Conservation (phyloP, 2,888 invertebrate species). For the Steinernema carpocapsae region DNA sequence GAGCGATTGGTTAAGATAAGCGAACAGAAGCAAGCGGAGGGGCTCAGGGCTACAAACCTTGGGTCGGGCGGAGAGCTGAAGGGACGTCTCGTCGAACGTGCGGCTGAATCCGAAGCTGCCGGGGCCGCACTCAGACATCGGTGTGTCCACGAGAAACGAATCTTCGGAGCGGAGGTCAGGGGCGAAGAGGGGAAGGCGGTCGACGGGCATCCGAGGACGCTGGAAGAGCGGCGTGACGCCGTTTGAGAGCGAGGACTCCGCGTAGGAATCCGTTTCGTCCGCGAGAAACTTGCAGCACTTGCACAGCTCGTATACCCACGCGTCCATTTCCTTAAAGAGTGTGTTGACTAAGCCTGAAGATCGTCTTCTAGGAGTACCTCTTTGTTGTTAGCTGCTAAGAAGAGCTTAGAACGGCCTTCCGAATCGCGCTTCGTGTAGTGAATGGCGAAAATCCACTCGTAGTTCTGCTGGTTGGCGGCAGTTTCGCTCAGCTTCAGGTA, state of each 20-base stretch:
- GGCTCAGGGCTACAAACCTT: not conserved
- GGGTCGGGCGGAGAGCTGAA: not conserved
- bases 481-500: slow-evolving; percentile 22
- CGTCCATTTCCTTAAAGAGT: slow-evolving; percentile 30
- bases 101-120: slow-evolving; percentile 11
- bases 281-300: slow-evolving; percentile 27
- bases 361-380: not conserved
- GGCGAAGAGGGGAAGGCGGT: slow-evolving; percentile 2
- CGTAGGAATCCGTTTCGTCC: slow-evolving; percentile 27
- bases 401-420: slow-evolving; percentile 5
- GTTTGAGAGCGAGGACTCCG: slow-evolving; percentile 11
- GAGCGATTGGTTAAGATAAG: not conserved
- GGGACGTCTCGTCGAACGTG: not conserved
- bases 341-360: too few species aligned
- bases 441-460: slow-evolving; percentile 37
- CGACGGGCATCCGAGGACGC: not conserved
- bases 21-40: not conserved
- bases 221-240: slow-evolving; percentile 26
- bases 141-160: slow-evolving; percentile 26
- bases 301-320: slow-evolving; percentile 22
- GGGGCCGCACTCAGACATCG: slow-evolving; percentile 20
- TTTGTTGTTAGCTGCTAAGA: slow-evolving; percentile 1
- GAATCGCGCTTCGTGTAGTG: slow-evolving; percentile 31
- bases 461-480: slow-evolving; percentile 10
- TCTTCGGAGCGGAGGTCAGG: slow-evolving; percentile 12